Base-by-base conservation (phyloP, 30 jellyfish, hydroid and myxozoan species). In the Aurelia coerulea region DNA sequence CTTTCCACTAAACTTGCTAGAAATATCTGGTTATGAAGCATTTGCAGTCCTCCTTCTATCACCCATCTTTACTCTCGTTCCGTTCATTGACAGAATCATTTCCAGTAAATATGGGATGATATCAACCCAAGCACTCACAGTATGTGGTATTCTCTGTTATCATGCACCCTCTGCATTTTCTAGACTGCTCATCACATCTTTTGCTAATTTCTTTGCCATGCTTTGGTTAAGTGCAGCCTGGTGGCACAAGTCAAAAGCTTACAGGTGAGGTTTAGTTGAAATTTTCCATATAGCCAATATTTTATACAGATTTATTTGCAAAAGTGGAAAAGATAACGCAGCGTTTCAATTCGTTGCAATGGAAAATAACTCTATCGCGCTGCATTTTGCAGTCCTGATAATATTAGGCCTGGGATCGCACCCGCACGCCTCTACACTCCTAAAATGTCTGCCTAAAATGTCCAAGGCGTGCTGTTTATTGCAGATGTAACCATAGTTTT, bases 21-120 rank as follows among this genome's bases (percentile, higher is more conserved):
- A 74, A 53, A 86, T 86, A 3, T 75, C 96, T 56, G 96, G 96
- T 31, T 86, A 86, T 59, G 96, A 86, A 56, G 96, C 96, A 64
- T 77, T 86, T 76, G 96, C 96, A 10, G 29, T 77, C 8, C 78
- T 77, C 3, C 54, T 79, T 17, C 86, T 86, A 37, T 86, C 90
- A 62, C 96, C 96, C n/a, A 62, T 86, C 29, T 68, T 86, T 42
- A 86, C 96, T 2, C 32, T 66, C 14, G 67, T 86, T 14, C 89
- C 89, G 39, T 56, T 69, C n/a, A 31, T 86, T 39, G 90, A 78
- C 65, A 41, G 62, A 52, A 33, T 72, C 35, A 74, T 86, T 19
- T 19, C 74, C 53, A 77, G 90, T 54, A 67, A 15, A 71, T 34
- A 67, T 66, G 96, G 96, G 51, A 17, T 86, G 46, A 86, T 42